phyloP scores from a whole-genome alignment of 1,140 invertebrate species.

The Diorhabda elongata region DNA sequence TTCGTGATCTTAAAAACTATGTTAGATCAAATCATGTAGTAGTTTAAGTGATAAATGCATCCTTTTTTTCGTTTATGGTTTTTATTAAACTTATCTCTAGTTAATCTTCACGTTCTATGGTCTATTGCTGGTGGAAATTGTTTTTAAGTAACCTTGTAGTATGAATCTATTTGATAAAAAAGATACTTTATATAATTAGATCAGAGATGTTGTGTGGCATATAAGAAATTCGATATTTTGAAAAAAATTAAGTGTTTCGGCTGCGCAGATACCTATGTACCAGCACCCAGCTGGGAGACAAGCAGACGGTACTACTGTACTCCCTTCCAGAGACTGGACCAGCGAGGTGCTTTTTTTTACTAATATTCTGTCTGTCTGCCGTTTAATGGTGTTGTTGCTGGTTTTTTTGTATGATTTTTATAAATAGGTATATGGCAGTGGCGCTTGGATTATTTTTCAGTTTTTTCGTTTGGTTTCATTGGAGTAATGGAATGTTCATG shows the following conservation, averaged over 20 bases:
- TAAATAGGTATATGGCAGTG: slow-evolving; percentile 8
- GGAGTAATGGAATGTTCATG: slow-evolving; percentile 3
- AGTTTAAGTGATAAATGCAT: too few species aligned
- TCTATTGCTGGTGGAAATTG: too few species aligned
- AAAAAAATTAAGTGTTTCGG: slow-evolving; percentile 23
- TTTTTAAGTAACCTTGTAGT: too few species aligned
- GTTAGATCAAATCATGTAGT: too few species aligned
- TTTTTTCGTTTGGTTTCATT: slow-evolving; percentile 5
- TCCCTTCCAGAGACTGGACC: slow-evolving; percentile 52
- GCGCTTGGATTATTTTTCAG: slow-evolving; percentile 17
- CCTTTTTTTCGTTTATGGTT: too few species aligned
- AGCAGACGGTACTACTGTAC: slow-evolving; percentile 53
- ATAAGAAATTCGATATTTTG: slow-evolving; percentile 14
- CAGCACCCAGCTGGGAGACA: slow-evolving; percentile 51
- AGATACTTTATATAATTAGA: too few species aligned
- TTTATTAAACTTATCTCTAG: too few species aligned
- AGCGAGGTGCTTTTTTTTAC: slow-evolving; percentile 52
- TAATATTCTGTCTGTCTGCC: slow-evolving; percentile 28
- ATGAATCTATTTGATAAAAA: too few species aligned
- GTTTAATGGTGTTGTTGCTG: slow-evolving; percentile 16
- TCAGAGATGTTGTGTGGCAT: slow-evolving; percentile 18
- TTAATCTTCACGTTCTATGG: too few species aligned
- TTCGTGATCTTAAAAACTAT: too few species aligned
- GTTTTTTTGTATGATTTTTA: neutral
- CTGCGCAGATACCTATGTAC: slow-evolving; percentile 57